Conservation (phyloP, 2,888 invertebrate genomes). For the Epiblema foenella region DNA sequence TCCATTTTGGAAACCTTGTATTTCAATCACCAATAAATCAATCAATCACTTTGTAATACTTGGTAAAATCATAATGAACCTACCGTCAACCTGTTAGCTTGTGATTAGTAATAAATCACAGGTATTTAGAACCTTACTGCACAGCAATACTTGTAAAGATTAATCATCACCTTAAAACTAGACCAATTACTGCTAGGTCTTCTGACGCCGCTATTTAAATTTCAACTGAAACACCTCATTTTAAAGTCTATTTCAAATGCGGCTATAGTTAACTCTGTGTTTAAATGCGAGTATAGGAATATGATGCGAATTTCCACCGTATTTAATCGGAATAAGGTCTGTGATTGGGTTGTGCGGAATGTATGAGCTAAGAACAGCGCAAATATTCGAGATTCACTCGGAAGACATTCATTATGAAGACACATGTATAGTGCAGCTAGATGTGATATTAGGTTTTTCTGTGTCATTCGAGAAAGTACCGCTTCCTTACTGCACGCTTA, state of each 20-base stretch:
- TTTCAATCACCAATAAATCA: slow-evolving; percentile 2
- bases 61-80: slow-evolving; percentile 21
- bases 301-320: background rate
- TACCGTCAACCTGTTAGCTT: slow-evolving; percentile 6
- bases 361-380: slow-evolving; percentile 12
- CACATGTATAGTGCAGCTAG: background rate
- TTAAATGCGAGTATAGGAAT: background rate
- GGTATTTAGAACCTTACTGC: slow-evolving; percentile 3
- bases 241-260: background rate
- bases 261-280: no score
- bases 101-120: slow-evolving; percentile 23
- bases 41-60: slow-evolving; percentile 28
- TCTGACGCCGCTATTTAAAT: background rate
- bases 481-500: no score
- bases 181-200: slow-evolving; percentile 3
- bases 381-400: slow-evolving; percentile 23
- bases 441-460: background rate
- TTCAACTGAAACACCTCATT: background rate
- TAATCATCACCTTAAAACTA: slow-evolving; percentile 22
- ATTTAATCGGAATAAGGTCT: background rate
- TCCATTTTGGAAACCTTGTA: background rate
- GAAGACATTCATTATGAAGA: slow-evolving; percentile 17
- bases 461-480: no score
- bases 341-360: background rate
- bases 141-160: slow-evolving; percentile 5